Base-by-base conservation (phyloP, 1,140 invertebrate species). In the Pygmarrhopalites habei region DNA sequence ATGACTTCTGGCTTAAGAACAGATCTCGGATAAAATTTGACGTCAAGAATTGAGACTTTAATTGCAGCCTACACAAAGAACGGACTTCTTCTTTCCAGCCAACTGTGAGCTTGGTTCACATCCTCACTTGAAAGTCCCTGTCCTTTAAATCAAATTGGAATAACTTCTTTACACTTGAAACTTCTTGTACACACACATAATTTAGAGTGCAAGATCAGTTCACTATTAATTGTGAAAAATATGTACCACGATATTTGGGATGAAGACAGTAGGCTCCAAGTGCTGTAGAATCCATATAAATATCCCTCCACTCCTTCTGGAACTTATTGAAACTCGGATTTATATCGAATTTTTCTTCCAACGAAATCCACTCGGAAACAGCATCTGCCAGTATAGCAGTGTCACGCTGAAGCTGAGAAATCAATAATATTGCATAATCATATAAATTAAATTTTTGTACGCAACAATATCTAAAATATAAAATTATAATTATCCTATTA, bases 211-310 rank as follows among this genome's bases (percentile, higher is more conserved):
- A 35, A 7, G 32, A 35, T 35, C 15, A 26, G 2, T 25, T 51
- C 32, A 2, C 2, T 29, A n/a, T 21, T 7, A 29, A 1, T 53
- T 15, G 5, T 17, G 5, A 29, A 2, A 7, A 35, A 35, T 35
- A 15, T 35, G 2, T 28, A 58, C 56, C 56, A 44, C 21, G 41
- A 10, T 58, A 58, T 44, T 58, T 44, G 12, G 56, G 56, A 29
- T 58, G 7, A 3, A 58, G 29, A 4, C 41, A 10, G 2, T 58
- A 58, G 1, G 56, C 39, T 5, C 35, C 56, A 29, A 58, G 14
- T 21, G 21, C 23, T 7, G 2, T 1, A 17, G 17, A 0, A 25
- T 58, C 3, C 12, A 19, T 58, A 23, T 2, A 58, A 1, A 2
- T 29, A 44, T n/a, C 29, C 25, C 0, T 19, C 12, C 15, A 58